A percentile compares a stretch with the other conserved stretches of the same genome.
Conservation (phyloP, 2,888 invertebrate species). For the Harmothoe impar region DNA sequence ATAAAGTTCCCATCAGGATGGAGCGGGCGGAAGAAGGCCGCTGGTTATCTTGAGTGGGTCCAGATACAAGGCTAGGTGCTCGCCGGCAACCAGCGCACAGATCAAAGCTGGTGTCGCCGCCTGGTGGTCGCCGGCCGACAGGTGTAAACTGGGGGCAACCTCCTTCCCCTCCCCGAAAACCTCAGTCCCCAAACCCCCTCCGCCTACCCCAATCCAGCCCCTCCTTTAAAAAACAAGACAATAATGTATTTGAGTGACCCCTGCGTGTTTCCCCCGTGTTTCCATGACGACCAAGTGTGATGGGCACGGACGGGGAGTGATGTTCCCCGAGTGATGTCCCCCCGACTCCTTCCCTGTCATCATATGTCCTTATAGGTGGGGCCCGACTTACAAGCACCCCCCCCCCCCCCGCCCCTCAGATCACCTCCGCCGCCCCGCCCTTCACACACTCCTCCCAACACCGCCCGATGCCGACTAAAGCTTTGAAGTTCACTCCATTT, state of each 20-base stretch:
- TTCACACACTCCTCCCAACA: constrained; percentile 12
- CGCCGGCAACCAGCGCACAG: constrained; percentile 1
- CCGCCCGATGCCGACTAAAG: background rate
- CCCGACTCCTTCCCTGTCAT: constrained; percentile 26
- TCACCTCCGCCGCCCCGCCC: constrained; percentile 16
- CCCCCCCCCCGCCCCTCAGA: background rate
- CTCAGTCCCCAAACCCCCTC: background rate
- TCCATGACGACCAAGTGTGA: constrained; percentile 48
- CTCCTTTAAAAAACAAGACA: constrained; percentile 41
- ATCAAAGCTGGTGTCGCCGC: constrained; percentile 24
- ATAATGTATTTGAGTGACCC: constrained; percentile 36
- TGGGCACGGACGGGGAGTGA: background rate
- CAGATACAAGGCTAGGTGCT: constrained; percentile 21
- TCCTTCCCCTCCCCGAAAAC: background rate
- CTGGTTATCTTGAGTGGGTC: constrained; percentile 55
- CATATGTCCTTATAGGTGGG: background rate
- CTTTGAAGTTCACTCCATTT: constrained; percentile 52
- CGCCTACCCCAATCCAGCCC: background rate
- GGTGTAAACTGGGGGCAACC: constrained; percentile 23
- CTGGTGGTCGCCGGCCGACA: background rate
- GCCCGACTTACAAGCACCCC: constrained; percentile 16
- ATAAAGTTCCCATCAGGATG: constrained; percentile 43
- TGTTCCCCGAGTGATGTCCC: background rate
- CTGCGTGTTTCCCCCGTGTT: background rate
- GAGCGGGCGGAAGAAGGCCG: constrained; percentile 9